Conservation (phyloP, 1,140 invertebrate genomes). For the Maconellicoccus hirsutus region DNA sequence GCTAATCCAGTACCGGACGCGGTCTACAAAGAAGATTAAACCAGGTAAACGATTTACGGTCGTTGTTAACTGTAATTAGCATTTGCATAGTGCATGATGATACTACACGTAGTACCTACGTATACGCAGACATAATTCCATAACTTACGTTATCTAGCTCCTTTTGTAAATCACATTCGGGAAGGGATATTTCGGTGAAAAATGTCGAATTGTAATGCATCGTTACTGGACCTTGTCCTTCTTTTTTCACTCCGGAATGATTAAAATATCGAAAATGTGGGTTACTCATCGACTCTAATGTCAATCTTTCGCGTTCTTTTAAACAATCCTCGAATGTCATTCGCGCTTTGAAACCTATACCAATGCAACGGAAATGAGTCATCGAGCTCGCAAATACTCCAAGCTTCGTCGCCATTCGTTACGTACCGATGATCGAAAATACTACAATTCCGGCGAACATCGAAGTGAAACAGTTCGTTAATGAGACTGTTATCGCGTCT, state of each 20-base stretch:
- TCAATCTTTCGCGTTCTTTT: constrained; percentile 40
- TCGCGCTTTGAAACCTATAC: constrained; percentile 69
- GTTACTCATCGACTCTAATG: not conserved
- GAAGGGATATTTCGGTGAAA: constrained; percentile 37
- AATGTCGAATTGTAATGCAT: constrained; percentile 36
- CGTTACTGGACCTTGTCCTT: not conserved
- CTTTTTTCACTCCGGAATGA: not conserved
- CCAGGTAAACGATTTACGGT: not conserved
- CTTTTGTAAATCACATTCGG: constrained; percentile 68
- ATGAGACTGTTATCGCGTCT: constrained; percentile 85
- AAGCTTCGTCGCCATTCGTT: not conserved
- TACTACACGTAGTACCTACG: too few relatives aligned
- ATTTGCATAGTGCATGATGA: too few relatives aligned
- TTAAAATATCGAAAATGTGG: constrained; percentile 1
- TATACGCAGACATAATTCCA: too few relatives aligned
- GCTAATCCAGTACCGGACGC: constrained; percentile 85
- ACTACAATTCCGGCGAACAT: constrained; percentile 97
- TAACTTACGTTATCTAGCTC: constrained; percentile 76
- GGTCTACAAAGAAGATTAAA: constrained; percentile 50
- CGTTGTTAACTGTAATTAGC: too few relatives aligned
- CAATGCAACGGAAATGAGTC: not conserved
- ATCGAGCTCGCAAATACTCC: not conserved
- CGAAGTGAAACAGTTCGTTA: constrained; percentile 91
- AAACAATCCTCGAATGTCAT: constrained; percentile 69
- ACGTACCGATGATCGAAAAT: constrained; percentile 83